phyloP scores from a whole-genome alignment of 2,113 vertebrate species.

The Phyllostomus discolor region DNA sequence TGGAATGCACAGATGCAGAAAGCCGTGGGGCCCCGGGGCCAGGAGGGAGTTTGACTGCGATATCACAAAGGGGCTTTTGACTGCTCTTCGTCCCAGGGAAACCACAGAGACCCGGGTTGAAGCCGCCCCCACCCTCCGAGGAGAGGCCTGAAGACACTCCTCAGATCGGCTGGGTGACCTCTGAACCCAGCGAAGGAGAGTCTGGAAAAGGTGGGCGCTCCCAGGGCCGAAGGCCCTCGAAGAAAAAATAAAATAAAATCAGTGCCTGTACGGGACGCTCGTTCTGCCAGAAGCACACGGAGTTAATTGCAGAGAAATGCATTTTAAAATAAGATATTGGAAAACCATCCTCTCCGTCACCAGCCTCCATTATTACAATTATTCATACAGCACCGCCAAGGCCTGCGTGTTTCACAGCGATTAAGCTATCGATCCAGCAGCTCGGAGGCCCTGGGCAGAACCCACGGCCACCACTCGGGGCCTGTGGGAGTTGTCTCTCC shows the following conservation, averaged over 20 bases:
- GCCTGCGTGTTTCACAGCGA: conserved; percentile 49
- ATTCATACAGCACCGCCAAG: conserved; percentile 26
- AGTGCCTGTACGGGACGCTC: neutral
- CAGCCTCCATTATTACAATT: conserved; percentile 60
- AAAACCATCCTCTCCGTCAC: conserved; percentile 62
- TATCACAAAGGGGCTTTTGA: conserved; percentile 80
- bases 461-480: neutral
- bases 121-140: conserved; percentile 41
- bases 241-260: neutral
- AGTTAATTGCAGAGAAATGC: conserved; percentile 60
- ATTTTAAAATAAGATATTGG: conserved; percentile 68
- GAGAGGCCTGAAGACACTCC: conserved; percentile 30
- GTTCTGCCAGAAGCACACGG: neutral
- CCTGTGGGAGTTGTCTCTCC: neutral
- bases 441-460: neutral
- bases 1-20: conserved; percentile 64
- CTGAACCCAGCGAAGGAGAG: neutral
- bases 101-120: conserved; percentile 31
- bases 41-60: neutral
- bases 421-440: conserved; percentile 62
- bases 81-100: neutral
- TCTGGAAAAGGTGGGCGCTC: neutral
- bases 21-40: neutral
- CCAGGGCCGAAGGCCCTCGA: neutral
- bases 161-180: conserved; percentile 66